A percentile compares a stretch with the other conserved stretches of the same genome.
Evolutionary conservation across 2,113 vertebrate genomes (phyloP).

Genomic region (Rhynchopsitta pachyrhyncha): DNA sequence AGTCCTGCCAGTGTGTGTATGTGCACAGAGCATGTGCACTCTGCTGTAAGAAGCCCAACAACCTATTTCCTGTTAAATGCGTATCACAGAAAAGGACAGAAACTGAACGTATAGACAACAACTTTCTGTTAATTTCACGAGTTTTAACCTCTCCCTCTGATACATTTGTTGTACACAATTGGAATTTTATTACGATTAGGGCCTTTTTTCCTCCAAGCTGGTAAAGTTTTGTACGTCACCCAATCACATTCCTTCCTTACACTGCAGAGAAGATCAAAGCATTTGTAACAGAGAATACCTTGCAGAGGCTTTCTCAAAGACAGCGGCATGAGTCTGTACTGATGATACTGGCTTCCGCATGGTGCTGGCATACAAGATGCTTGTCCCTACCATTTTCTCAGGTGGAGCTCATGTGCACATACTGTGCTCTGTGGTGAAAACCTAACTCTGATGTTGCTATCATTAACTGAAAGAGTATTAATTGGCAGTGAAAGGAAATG

Average conservation of each 20-base stretch:
- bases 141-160: neutral
- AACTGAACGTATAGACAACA: neutral
- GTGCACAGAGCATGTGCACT: accelerated
- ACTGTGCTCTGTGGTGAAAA: neutral
- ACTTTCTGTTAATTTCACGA: neutral
- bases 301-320: neutral
- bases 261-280: neutral
- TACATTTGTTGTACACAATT: neutral
- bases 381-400: neutral
- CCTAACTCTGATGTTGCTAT: neutral
- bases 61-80: neutral
- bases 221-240: neutral
- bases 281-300: neutral
- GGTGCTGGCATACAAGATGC: neutral
- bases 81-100: neutral
- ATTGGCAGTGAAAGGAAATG: neutral
- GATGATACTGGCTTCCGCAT: accelerated
- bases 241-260: neutral
- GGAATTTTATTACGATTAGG: neutral
- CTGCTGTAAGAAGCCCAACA: neutral
- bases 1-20: neutral
- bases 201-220: neutral
- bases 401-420: neutral
- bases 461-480: neutral
- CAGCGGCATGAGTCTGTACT: accelerated